Conservation (phyloP, 2,113 vertebrate genomes). For the Gobius niger region DNA sequence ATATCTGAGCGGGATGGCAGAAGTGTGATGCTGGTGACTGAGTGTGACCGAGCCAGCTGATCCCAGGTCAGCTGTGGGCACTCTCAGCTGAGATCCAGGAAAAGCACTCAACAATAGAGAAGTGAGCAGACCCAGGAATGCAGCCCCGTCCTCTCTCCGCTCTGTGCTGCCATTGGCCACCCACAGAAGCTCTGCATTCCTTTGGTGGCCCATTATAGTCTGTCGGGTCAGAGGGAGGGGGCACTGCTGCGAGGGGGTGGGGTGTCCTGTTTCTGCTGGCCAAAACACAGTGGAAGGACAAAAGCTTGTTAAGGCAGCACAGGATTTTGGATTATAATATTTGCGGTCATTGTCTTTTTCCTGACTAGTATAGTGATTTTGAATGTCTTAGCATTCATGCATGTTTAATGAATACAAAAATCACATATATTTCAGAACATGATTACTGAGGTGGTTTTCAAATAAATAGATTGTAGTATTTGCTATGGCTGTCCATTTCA, state of each 20-base stretch:
- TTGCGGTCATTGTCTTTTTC: no score
- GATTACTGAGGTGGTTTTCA: no score
- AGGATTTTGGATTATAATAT: constrained; percentile 39
- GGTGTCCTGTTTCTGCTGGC: constrained; percentile 49
- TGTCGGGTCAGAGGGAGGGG: constrained; percentile 50
- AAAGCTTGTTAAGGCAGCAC: constrained; percentile 38
- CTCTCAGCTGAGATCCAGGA: constrained; percentile 56
- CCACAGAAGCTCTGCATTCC: constrained; percentile 58
- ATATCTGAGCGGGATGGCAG: no score
- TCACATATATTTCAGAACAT: no score
- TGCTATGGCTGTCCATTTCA: no score
- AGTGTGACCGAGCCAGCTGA: constrained; percentile 48
- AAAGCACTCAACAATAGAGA: constrained; percentile 34
- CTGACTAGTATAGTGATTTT: no score
- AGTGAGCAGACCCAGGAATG: constrained; percentile 59
- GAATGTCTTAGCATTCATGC: no score
- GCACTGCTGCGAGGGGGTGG: constrained; percentile 35
- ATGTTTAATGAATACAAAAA: no score
- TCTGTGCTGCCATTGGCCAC: constrained; percentile 43
- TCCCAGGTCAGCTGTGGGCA: constrained; percentile 66
- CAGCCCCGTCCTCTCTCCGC: constrained; percentile 35
- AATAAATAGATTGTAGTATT: no score
- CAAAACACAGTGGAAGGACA: constrained; percentile 3
- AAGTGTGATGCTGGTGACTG: no score
- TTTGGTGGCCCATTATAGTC: constrained; percentile 67